Base-by-base conservation (phyloP, 1,140 invertebrate genomes). In the Asobara japonica region DNA sequence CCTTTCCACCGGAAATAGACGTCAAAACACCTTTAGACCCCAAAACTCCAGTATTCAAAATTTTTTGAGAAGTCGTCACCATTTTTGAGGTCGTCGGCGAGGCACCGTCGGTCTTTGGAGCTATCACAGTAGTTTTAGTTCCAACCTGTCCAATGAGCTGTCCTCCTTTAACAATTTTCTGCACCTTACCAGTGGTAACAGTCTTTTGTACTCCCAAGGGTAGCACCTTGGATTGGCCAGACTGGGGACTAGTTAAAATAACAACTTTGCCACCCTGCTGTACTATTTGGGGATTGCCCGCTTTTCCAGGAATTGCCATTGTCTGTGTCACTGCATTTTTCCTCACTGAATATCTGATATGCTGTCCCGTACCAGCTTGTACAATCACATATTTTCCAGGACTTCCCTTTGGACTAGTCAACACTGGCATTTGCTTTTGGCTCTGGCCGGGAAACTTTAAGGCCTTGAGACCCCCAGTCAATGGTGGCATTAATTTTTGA, bases 341-440 rank as follows among this genome's bases (percentile, higher is more conserved):
- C 11, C 85, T 83, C 41, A 84, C 82, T n/a, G 77, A 83, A 29
- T 85, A 87, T 11, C 79, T 74, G 8, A 85, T 27, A 56, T 82
- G 83, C 51, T 86, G 82, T 2, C 79, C 78, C 3, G 76, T 86
- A 0, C 85, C 77, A 3, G 90, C 87, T 6, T 91, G 89, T 27
- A 93, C 86, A 38, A 92, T 89, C 3, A 92, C 89, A 75, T 90
- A 92, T 74, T 92, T 92, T 27, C 90, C 89, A 0, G 87, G 76
- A 77, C 90, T 89, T 2, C 78, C 77, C 25, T 86, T 84, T 41
- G 84, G 82, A 22, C 69, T 29, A 56, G 70, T 80, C 69, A 79
- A 80, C 33, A 74, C 69, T 11, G 65, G 69, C 29, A 76, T 71
- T 10, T 74, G 76, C 75, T 82, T 85, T 67, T 65, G 66, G 56